phyloP scores from a whole-genome alignment of 2,113 vertebrate genomes.

The Accipiter cooperii region DNA sequence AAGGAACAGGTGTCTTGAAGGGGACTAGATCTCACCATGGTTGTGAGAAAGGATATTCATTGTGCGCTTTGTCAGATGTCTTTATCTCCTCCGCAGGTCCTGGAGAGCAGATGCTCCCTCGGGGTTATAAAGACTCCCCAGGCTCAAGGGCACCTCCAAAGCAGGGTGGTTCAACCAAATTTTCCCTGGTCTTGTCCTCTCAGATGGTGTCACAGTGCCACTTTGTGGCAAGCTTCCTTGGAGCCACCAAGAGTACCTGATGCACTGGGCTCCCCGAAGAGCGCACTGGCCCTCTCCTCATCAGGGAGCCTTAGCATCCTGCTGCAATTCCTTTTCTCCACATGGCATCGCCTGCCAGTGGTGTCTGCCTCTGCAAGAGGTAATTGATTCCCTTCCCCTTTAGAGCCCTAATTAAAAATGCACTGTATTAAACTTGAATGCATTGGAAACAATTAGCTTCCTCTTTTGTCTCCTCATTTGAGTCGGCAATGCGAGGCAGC shows the following conservation, averaged over 20 bases:
- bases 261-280: not conserved
- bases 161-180: not conserved
- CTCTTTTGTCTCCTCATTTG: constrained; percentile 68
- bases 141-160: not conserved
- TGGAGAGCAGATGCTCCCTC: not conserved
- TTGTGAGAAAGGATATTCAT: not conserved
- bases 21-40: not conserved
- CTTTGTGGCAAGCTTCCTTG: not conserved
- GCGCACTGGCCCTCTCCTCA: not conserved
- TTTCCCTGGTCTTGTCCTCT: not conserved
- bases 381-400: constrained; percentile 59
- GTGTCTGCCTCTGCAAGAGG: constrained; percentile 24
- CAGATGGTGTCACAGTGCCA: not conserved
- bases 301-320: not conserved
- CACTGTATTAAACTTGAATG: constrained; percentile 62
- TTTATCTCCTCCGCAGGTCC: not conserved
- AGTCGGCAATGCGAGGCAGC: constrained; percentile 42
- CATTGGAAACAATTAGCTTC: constrained; percentile 72
- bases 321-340: not conserved
- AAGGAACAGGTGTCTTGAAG: not conserved
- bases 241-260: not conserved
- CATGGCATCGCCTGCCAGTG: constrained; percentile 25
- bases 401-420: constrained; percentile 70
- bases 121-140: not conserved
- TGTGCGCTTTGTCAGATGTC: not conserved